Conservation (phyloP, 2,797 vertebrate genomes). For the Choloepus didactylus region DNA sequence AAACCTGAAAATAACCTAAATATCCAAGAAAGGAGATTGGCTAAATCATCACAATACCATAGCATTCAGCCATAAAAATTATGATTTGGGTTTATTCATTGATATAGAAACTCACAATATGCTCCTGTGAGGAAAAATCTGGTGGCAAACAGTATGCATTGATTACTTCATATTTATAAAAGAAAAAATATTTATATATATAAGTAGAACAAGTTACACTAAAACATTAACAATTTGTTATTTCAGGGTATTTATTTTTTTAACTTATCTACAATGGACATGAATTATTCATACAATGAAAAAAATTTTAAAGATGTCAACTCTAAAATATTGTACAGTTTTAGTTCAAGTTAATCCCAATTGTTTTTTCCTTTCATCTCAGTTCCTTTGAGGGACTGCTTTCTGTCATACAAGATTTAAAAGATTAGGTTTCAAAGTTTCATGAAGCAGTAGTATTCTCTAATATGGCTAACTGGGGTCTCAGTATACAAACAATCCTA, state of each 20-base stretch:
- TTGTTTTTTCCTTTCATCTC: not conserved
- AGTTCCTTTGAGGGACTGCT: not conserved
- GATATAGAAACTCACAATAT: not conserved
- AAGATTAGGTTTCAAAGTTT: slow-evolving; percentile 42
- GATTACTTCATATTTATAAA: not conserved
- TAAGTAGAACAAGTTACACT: not conserved
- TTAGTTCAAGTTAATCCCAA: slow-evolving; percentile 44
- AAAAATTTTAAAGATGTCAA: not conserved
- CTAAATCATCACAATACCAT: not conserved
- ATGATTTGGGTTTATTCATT: not conserved
- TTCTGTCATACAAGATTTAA: not conserved
- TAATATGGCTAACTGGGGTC: not conserved
- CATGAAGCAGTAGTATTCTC: not conserved
- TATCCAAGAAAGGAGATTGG: slow-evolving; percentile 12
- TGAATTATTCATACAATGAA: slow-evolving; percentile 32
- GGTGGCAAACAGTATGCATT: not conserved
- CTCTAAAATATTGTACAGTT: not conserved
- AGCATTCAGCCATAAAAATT: slow-evolving; percentile 29
- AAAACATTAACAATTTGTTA: slow-evolving; percentile 25
- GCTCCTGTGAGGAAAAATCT: not conserved
- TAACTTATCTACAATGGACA: slow-evolving; percentile 29
- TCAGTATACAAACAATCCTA: slow-evolving; percentile 11
- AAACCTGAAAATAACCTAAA: slow-evolving; percentile 55
- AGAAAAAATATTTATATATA: not conserved
- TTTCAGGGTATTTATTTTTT: not conserved